Conservation (phyloP, 2,113 vertebrate genomes). For the Dermatemys mawii region DNA sequence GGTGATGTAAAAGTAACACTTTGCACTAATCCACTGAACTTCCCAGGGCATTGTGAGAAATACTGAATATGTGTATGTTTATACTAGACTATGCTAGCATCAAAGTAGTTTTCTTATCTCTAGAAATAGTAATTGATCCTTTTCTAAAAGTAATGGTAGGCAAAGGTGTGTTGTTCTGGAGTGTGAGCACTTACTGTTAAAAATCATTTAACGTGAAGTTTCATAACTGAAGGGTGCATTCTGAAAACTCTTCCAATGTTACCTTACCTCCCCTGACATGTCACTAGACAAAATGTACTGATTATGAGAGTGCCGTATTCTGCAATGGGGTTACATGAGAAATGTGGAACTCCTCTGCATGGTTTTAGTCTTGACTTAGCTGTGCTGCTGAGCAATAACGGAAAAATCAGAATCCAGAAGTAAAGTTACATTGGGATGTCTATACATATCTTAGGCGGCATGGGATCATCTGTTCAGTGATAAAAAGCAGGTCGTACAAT, state of each 20-base stretch:
- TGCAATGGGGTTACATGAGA: not conserved
- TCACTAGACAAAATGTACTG: too few species aligned
- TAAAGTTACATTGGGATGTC: not conserved
- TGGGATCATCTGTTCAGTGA: not conserved
- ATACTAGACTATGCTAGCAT: not conserved
- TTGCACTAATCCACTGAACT: fast-evolving
- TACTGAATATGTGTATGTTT: fast-evolving
- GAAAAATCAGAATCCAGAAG: not conserved
- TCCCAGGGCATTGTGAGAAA: fast-evolving
- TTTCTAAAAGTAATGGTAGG: not conserved
- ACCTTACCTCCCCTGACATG: fast-evolving
- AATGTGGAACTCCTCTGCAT: not conserved
- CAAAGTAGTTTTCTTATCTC: not conserved
- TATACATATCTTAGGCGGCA: not conserved
- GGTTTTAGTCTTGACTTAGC: not conserved
- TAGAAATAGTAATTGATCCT: not conserved
- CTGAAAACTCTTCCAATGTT: not conserved
- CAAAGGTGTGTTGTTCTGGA: not conserved
- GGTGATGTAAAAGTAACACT: not conserved
- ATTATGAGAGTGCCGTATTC: not conserved
- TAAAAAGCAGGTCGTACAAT: not conserved
- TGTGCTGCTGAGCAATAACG: not conserved
- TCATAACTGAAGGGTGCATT: fast-evolving
- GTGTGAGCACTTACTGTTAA: not conserved
- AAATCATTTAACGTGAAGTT: not conserved